These are phyloP conservation scores for Physella acuta DNA, from an alignment of 1,140 invertebrate species.

Conservation along the genomic window DNA sequence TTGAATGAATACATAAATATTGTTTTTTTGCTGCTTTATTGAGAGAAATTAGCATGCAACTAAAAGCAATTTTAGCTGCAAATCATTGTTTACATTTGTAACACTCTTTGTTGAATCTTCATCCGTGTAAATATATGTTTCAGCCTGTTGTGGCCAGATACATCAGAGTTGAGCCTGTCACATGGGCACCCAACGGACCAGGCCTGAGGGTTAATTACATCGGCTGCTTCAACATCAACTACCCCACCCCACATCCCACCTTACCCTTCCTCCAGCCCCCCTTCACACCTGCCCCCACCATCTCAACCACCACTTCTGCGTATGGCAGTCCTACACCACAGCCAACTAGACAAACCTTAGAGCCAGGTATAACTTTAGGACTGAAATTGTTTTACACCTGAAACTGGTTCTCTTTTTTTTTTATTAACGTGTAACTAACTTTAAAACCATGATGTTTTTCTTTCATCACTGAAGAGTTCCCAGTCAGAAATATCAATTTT, in stretches of 20 bases:
- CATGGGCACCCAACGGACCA: slow-evolving; percentile 26
- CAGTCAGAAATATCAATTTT: neutral
- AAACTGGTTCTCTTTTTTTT: no score
- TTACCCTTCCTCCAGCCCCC: neutral
- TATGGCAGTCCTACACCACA: neutral
- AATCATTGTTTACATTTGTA: neutral
- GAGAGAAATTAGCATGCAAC: neutral
- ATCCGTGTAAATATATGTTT: no score
- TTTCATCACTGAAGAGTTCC: no score
- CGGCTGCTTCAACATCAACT: slow-evolving; percentile 21
- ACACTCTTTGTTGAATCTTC: neutral
- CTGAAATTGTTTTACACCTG: no score
- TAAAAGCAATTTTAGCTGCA: neutral
- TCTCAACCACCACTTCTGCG: neutral
- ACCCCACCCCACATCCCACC: neutral
- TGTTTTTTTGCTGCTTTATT: neutral
- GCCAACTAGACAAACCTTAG: neutral
- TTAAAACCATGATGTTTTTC: no score
- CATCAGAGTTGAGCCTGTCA: slow-evolving; percentile 29
- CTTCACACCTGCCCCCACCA: neutral
- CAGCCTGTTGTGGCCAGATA: slow-evolving; percentile 29
- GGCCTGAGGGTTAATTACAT: slow-evolving; percentile 38
- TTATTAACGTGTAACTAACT: no score
- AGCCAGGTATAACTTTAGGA: no score
- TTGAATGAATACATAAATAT: neutral